These are phyloP conservation scores for Chroicocephalus ridibundus DNA, from an alignment of 2,113 vertebrate species.

Conservation along the genomic window DNA sequence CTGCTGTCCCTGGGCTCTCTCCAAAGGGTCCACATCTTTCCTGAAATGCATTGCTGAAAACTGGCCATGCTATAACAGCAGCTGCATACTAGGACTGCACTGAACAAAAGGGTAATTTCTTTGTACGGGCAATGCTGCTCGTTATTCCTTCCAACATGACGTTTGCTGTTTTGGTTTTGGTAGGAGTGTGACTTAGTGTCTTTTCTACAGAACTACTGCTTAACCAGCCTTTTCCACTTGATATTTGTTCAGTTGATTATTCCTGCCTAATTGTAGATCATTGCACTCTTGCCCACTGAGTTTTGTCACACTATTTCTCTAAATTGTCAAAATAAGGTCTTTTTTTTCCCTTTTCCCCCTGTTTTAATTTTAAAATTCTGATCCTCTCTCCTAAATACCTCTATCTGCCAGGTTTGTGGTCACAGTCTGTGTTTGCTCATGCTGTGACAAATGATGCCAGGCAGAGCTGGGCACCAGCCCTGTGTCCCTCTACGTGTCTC, in stretches of 20 bases:
- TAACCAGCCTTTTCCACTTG: neutral
- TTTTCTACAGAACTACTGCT: neutral
- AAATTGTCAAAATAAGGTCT: neutral
- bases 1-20: neutral
- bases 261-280: neutral
- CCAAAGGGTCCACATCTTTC: neutral
- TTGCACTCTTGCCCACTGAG: neutral
- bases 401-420: neutral
- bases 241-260: neutral
- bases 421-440: neutral
- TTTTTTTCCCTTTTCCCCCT: accelerated
- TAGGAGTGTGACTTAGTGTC: neutral
- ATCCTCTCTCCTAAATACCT: neutral
- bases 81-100: neutral
- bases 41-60: neutral
- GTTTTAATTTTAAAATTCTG: neutral
- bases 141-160: neutral
- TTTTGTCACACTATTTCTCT: neutral
- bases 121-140: neutral
- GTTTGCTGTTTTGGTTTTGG: neutral
- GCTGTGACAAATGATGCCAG: neutral
- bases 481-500: neutral
- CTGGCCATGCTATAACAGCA: neutral
- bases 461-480: neutral
- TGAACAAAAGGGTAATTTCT: neutral